These are phyloP conservation scores for Trichoplusia ni DNA, from an alignment of 1,140 invertebrate genomes.

Conservation along the genomic window DNA sequence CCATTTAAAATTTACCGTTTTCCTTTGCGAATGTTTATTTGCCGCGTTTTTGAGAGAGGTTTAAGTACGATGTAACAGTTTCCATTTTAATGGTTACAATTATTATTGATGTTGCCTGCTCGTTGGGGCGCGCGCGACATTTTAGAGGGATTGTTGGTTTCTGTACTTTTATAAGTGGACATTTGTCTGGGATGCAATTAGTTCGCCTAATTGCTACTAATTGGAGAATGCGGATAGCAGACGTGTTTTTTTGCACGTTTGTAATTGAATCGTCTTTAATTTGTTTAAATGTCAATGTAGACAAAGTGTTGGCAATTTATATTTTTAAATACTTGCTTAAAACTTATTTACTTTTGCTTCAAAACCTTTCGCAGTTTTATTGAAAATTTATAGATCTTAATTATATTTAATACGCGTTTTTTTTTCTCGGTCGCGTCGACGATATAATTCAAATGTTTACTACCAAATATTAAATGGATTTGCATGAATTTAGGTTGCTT, in stretches of 20 bases:
- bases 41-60: constrained; percentile 26
- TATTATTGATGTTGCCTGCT: constrained; percentile 17
- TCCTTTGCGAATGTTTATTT: constrained; percentile 41
- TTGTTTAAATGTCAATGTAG: background rate
- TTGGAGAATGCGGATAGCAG: constrained; percentile 2
- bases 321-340: too few species aligned
- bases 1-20: constrained; percentile 54
- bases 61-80: constrained; percentile 28
- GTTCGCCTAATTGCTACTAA: constrained; percentile 2
- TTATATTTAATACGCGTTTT: too few species aligned
- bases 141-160: constrained; percentile 1
- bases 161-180: background rate
- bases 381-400: too few species aligned
- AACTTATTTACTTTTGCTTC: too few species aligned
- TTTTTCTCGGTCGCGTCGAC: too few species aligned
- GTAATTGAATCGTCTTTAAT: background rate
- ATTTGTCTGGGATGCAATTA: constrained; percentile 7
- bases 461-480: too few species aligned
- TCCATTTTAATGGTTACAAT: constrained; percentile 27
- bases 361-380: too few species aligned
- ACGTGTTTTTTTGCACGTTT: background rate
- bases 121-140: background rate
- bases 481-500: too few species aligned
- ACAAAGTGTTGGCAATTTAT: background rate
- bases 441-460: too few species aligned